Conservation (phyloP, 2,797 vertebrate genomes). For the Taenioides sp. region DNA sequence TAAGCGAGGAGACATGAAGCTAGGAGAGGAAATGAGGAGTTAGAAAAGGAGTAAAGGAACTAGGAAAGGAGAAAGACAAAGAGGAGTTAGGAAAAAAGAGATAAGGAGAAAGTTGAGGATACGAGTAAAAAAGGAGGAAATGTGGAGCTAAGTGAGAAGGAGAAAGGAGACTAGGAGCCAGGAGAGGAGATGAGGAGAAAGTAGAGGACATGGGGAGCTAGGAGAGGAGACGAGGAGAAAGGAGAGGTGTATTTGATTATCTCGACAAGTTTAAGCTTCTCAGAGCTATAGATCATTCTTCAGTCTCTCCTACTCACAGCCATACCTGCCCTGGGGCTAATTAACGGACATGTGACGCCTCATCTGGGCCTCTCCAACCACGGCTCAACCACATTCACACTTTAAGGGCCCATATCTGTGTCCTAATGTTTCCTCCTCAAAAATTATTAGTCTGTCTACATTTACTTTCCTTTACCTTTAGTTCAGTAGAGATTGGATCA, state of each 20-base stretch:
- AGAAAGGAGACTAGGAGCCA: background rate
- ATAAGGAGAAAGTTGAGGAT: background rate
- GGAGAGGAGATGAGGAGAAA: background rate
- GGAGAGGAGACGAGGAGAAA: background rate
- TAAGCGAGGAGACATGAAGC: background rate
- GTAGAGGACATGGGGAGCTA: background rate
- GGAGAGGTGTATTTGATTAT: background rate
- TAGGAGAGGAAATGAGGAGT: constrained; percentile 18
- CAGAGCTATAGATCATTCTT: no score
- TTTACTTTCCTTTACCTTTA: no score
- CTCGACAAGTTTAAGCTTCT: no score
- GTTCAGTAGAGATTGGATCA: no score
- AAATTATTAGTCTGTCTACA: no score
- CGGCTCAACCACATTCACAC: no score
- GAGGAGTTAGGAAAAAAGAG: constrained; percentile 11
- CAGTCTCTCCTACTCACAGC: no score
- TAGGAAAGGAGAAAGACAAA: constrained; percentile 24
- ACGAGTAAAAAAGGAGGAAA: background rate
- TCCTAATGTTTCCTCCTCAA: no score
- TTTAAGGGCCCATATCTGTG: no score
- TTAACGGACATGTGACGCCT: no score
- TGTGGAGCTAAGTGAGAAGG: background rate
- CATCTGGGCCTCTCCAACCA: no score
- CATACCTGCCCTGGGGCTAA: no score
- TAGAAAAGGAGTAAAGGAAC: constrained; percentile 34